These are phyloP conservation scores for Phylloscopus whistleri DNA, from an alignment of 2,113 vertebrate species.

Conservation along the genomic window DNA sequence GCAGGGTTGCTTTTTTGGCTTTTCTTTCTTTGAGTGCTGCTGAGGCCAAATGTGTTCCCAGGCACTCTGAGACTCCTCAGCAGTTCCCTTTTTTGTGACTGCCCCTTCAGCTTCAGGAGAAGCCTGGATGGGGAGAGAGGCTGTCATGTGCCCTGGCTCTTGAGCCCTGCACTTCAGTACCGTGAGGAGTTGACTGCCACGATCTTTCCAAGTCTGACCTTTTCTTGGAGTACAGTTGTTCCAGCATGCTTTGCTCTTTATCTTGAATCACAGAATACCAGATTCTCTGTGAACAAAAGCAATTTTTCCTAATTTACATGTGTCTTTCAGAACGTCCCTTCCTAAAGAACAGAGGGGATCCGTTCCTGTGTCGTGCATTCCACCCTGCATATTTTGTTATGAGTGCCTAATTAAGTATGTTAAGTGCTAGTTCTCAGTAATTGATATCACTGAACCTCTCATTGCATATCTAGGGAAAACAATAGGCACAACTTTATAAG, in stretches of 20 bases:
- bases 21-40: not conserved
- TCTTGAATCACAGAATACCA: not conserved
- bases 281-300: not conserved
- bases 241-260: not conserved
- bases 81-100: not conserved
- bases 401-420: not conserved
- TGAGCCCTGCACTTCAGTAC: not conserved
- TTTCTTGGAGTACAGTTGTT: not conserved
- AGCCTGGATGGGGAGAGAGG: not conserved
- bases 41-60: not conserved
- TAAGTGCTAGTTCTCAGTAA: not conserved
- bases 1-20: not conserved
- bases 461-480: not conserved
- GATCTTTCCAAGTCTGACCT: not conserved
- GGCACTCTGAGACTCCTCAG: not conserved
- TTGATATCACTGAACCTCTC: not conserved
- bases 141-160: not conserved
- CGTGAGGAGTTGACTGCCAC: not conserved
- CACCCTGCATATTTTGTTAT: not conserved
- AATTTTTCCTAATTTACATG: not conserved
- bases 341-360: not conserved
- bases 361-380: accelerated
- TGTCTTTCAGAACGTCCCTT: not conserved
- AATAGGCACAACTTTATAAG: not conserved
- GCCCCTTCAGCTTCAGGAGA: accelerated